phyloP scores from a whole-genome alignment of 2,888 invertebrate genomes.

The Hecatera dysodea region DNA sequence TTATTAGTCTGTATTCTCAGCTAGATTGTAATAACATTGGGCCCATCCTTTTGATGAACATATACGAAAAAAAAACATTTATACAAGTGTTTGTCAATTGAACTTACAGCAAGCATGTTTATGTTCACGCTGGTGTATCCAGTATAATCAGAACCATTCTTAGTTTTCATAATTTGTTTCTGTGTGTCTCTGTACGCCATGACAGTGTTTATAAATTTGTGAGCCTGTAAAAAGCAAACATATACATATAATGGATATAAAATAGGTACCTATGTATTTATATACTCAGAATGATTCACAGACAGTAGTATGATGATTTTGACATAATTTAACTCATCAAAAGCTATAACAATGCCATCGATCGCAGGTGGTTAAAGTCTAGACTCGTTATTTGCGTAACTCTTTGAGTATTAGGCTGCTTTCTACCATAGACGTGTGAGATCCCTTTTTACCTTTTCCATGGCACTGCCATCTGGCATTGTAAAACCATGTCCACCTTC shows the following conservation, averaged over 20 bases:
- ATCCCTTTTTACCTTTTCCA: slow-evolving; percentile 91
- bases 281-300: not conserved
- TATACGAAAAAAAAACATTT: no score
- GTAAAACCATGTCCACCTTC: slow-evolving; percentile 95
- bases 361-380: not conserved
- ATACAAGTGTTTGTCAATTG: no score
- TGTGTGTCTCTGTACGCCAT: slow-evolving; percentile 73
- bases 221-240: slow-evolving; percentile 70
- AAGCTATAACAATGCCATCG: no score
- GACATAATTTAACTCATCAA: no score
- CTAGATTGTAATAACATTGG: no score
- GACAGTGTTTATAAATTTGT: slow-evolving; percentile 72
- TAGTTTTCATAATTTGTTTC: slow-evolving; percentile 64
- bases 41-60: no score
- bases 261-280: no score
- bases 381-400: not conserved
- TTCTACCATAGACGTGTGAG: no score
- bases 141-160: slow-evolving; percentile 66
- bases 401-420: no score
- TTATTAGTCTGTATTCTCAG: no score
- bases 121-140: slow-evolving; percentile 76
- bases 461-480: slow-evolving; percentile 93
- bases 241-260: no score
- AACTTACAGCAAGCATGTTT: slow-evolving; percentile 76
- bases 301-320: no score